Percentiles rank a stretch among this genome's conserved stretches.
Conservation (phyloP, 2,113 vertebrate genomes). For the Microtus richardsoni region DNA sequence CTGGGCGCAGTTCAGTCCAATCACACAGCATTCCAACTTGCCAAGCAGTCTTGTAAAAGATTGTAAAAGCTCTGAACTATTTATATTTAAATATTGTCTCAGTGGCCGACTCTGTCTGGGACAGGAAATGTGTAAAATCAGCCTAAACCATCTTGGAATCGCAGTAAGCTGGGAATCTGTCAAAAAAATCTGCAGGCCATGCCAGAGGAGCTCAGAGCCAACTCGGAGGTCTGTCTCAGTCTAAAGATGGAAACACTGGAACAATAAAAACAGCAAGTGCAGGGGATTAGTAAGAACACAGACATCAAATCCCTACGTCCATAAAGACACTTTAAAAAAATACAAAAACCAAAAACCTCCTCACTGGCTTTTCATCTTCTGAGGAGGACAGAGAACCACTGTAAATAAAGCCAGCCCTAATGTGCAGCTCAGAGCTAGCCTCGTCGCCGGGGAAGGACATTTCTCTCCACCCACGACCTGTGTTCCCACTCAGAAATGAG, state of each 20-base stretch:
- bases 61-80: conserved; percentile 36
- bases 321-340: background rate
- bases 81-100: conserved; percentile 55
- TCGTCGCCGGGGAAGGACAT: background rate
- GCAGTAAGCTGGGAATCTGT: conserved; percentile 41
- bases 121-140: conserved; percentile 50
- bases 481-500: conserved; percentile 3
- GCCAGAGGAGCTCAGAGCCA: conserved; percentile 45
- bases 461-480: background rate
- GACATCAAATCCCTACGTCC: background rate
- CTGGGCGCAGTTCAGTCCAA: background rate
- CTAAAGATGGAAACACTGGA: conserved; percentile 56
- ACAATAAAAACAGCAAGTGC: conserved; percentile 42
- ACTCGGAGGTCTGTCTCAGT: background rate
- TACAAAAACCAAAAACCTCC: background rate
- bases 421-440: background rate
- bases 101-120: conserved; percentile 21
- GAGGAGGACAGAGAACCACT: background rate
- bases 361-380: background rate
- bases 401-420: background rate
- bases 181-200: conserved; percentile 3
- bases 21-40: background rate
- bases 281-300: background rate
- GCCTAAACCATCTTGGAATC: conserved; percentile 53
- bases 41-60: conserved; percentile 20